Evolutionary conservation across 2,797 vertebrate genomes (phyloP), one percentile per base, ranked within the genome.

Genomic region (Agapornis canus): DNA sequence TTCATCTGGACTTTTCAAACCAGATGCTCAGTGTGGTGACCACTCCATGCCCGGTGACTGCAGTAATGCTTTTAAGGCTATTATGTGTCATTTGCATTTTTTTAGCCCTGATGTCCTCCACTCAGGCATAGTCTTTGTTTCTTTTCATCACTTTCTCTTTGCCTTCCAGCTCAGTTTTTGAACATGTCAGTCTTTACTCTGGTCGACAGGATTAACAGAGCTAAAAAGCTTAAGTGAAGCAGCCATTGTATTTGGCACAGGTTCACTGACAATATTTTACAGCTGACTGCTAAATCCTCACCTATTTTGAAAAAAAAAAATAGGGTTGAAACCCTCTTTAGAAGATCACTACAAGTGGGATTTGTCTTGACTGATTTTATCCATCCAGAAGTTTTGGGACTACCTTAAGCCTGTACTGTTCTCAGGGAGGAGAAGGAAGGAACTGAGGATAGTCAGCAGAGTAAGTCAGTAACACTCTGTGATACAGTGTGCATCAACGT

Each of bases 211-310:
- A 90, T 95, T 87, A 95, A 31, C 9, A 63, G 40, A 86, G 64
- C 48, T 95, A 88, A 89, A 96, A 88, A 61, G 79, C 63, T 94
- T 84, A 90, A 56, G 22, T 47, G 56, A 86, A 72, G 47, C 6
- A 82, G 63, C 37, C 32, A 75, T 83, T 69, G 26, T 43, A 65
- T 85, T 80, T 87, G 64, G 86, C 83, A 71, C 56, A 80, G 32
- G 26, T 29, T 82, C 0, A 0, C 29, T 85, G 45, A 13, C 32
- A 71, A 9, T 52, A 56, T 78, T 66, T 83, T 86, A 59, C n/a
- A 84, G 13, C 31, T 63, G 48, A 56, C 32, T 65, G 31, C 51
- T 75, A 82, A 45, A 56, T 47, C 22, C 26, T 66, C 60, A 85
- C 4, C 22, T 80, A 32, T 87, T 89, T 45, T 21, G 10, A 51